Conservation (phyloP, 2,888 invertebrate genomes). For the Hirtodrosophila alboralis region DNA sequence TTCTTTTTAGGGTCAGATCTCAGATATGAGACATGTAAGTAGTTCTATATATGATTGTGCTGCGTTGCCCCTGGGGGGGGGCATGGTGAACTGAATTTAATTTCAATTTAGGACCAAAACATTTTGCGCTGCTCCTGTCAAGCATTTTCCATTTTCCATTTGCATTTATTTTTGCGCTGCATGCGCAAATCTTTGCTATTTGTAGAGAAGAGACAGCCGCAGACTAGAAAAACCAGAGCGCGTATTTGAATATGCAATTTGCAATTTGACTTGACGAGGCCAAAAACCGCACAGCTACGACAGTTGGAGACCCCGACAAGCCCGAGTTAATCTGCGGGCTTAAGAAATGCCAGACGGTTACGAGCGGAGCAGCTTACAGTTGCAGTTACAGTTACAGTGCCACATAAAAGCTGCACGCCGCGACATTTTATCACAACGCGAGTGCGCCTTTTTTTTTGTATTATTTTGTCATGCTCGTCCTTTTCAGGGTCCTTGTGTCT, state of each 20-base stretch:
- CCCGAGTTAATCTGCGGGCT: slow-evolving; percentile 72
- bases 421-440: slow-evolving; percentile 70
- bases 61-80: slow-evolving; percentile 24
- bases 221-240: slow-evolving; percentile 70
- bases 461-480: slow-evolving; percentile 17
- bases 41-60: slow-evolving; percentile 43
- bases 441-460: slow-evolving; percentile 16
- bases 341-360: slow-evolving; percentile 70
- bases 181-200: slow-evolving; percentile 77
- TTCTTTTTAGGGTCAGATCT: slow-evolving; percentile 58
- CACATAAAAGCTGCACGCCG: slow-evolving; percentile 64
- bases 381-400: slow-evolving; percentile 41
- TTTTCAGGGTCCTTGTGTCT: slow-evolving; percentile 31
- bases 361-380: slow-evolving; percentile 14
- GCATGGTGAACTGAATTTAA: slow-evolving; percentile 58
- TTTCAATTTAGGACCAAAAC: slow-evolving; percentile 72
- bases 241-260: slow-evolving; percentile 80
- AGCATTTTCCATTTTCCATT: slow-evolving; percentile 49
- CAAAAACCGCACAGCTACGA: slow-evolving; percentile 62
- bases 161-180: slow-evolving; percentile 75
- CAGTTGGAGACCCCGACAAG: slow-evolving; percentile 32
- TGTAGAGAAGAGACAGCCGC: slow-evolving; percentile 76
- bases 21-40: slow-evolving; percentile 54
- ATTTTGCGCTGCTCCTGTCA: slow-evolving; percentile 62
- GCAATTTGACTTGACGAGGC: slow-evolving; percentile 79